Conservation (phyloP, 2,888 invertebrate genomes). For the Acleris laterana region DNA sequence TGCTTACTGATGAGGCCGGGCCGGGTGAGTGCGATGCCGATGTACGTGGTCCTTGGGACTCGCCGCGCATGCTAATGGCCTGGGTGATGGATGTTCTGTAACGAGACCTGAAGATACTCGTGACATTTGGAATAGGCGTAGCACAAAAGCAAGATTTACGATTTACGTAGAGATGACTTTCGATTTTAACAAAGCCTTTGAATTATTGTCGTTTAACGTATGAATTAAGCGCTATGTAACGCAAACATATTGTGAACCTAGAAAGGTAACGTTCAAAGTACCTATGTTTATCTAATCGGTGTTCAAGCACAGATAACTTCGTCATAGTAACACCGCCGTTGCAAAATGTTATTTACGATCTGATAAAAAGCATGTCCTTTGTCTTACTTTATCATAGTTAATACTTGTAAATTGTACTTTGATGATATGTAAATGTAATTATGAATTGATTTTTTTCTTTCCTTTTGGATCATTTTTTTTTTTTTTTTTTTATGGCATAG, state of each 20-base stretch:
- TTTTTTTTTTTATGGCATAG: too few species aligned
- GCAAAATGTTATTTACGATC: conserved; percentile 20
- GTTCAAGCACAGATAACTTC: conserved; percentile 9
- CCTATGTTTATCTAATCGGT: conserved; percentile 22
- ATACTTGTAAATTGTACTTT: too few species aligned
- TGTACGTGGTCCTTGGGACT: conserved; percentile 50
- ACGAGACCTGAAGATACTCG: conserved; percentile 11
- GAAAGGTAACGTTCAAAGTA: conserved; percentile 8
- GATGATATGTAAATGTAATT: too few species aligned
- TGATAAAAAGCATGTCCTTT: conserved; percentile 12
- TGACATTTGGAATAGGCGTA: conserved; percentile 17
- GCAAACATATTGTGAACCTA: background rate
- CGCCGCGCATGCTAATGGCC: conserved; percentile 36
- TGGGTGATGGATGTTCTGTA: conserved; percentile 11
- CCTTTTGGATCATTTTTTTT: too few species aligned
- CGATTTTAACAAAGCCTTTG: too few species aligned
- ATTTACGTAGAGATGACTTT: background rate
- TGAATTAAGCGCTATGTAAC: background rate
- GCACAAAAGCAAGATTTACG: conserved; percentile 1
- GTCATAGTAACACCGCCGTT: conserved; percentile 14
- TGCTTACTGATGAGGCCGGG: conserved; percentile 58
- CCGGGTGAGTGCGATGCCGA: conserved; percentile 54
- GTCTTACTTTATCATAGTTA: conserved; percentile 17
- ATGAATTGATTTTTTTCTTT: too few species aligned
- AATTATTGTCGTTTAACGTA: too few species aligned